These are phyloP conservation scores for Irena cyanogastra DNA, from an alignment of 2,113 vertebrate genomes.

Conservation along the genomic window DNA sequence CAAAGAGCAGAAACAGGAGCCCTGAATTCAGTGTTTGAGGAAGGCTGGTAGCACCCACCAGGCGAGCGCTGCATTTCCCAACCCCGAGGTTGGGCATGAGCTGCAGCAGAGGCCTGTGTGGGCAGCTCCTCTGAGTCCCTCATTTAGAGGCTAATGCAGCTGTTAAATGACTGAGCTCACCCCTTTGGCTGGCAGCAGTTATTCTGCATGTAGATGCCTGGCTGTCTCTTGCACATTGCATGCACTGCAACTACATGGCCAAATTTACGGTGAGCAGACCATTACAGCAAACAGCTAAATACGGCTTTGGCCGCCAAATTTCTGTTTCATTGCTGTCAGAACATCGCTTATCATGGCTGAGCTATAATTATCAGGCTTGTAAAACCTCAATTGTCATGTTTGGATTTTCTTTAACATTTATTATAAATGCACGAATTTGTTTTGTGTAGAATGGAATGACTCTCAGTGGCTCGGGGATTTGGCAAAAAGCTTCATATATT, in stretches of 20 bases:
- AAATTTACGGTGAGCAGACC: neutral
- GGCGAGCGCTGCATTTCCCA: neutral
- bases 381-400: conserved; percentile 35
- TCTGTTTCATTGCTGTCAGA: conserved; percentile 7
- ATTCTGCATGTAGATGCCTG: neutral
- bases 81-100: neutral
- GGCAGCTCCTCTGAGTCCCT: neutral
- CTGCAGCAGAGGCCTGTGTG: neutral
- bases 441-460: conserved; percentile 39
- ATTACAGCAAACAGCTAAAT: neutral
- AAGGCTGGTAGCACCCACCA: neutral
- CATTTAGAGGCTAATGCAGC: neutral
- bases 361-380: conserved; percentile 39
- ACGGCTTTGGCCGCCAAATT: neutral
- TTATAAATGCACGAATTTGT: conserved; percentile 27
- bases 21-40: neutral
- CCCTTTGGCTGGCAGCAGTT: neutral
- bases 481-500: neutral
- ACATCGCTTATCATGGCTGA: neutral
- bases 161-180: neutral
- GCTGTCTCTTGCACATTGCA: neutral
- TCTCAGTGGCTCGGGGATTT: neutral
- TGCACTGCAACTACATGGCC: accelerated
- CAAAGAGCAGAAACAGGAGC: neutral
- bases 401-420: conserved; percentile 32